Percentiles rank a stretch among this genome's conserved stretches.
Evolutionary conservation across 2,888 invertebrate species (phyloP).

Genomic region (Amphipoea lucens): DNA sequence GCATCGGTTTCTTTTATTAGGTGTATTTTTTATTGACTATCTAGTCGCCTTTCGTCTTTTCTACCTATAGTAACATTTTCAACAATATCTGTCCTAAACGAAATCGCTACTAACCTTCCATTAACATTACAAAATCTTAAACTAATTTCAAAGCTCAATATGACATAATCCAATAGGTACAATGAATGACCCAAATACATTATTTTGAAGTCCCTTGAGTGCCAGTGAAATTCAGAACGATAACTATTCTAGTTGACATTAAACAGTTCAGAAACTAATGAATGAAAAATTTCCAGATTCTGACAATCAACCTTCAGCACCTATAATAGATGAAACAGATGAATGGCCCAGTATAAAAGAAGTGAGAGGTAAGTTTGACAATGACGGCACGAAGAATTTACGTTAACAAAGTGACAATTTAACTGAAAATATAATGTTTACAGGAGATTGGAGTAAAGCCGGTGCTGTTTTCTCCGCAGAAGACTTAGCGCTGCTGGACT

Average conservation of each 20-base stretch:
- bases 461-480: constrained; percentile 88
- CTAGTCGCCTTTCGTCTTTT: too few species aligned
- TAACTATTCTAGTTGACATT: constrained; percentile 19
- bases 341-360: constrained; percentile 88
- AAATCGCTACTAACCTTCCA: not conserved
- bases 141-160: not conserved
- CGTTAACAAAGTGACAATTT: not conserved
- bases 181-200: constrained; percentile 32
- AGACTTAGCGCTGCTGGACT: constrained; percentile 86
- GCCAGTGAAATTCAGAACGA: constrained; percentile 10
- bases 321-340: constrained; percentile 80
- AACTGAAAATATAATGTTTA: constrained; percentile 15
- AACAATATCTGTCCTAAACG: not conserved
- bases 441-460: constrained; percentile 86
- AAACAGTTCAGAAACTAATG: constrained; percentile 15
- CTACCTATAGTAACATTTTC: not conserved
- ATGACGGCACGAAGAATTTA: not conserved
- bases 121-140: constrained; percentile 7
- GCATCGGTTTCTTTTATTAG: too few species aligned
- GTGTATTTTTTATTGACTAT: not conserved
- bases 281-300: constrained; percentile 74
- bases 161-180: not conserved
- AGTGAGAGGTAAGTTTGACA: constrained; percentile 79
- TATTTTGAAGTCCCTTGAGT: constrained; percentile 23
- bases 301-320: constrained; percentile 79